These are phyloP conservation scores for Procapra przewalskii DNA, from an alignment of 2,113 vertebrate species.

Conservation along the genomic window DNA sequence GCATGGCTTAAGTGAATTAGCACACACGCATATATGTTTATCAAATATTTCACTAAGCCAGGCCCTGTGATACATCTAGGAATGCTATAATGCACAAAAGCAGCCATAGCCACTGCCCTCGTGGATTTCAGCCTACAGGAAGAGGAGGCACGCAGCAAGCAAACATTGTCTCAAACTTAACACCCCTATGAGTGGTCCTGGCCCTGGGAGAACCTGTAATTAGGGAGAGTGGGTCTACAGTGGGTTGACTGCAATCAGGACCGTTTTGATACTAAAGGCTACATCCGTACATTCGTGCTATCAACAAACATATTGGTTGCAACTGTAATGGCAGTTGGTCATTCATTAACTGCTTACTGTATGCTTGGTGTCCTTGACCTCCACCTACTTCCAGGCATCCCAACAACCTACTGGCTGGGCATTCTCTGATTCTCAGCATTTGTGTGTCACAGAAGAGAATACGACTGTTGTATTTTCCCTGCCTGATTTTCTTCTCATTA, in stretches of 20 bases:
- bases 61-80: background rate
- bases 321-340: background rate
- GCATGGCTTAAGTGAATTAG: background rate
- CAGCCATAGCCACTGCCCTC: background rate
- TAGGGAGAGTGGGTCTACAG: background rate
- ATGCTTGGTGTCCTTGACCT: background rate
- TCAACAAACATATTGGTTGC: background rate
- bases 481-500: background rate
- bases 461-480: background rate
- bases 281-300: background rate
- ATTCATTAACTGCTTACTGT: background rate
- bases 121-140: background rate
- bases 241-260: background rate
- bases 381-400: background rate
- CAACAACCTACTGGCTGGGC: background rate
- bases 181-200: background rate
- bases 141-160: background rate
- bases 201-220: background rate
- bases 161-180: background rate
- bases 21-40: accelerated
- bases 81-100: background rate
- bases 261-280: background rate
- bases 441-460: background rate
- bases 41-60: background rate
- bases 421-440: background rate